phyloP scores from a whole-genome alignment of 1,140 invertebrate genomes.

The Onthophagus taurus region DNA sequence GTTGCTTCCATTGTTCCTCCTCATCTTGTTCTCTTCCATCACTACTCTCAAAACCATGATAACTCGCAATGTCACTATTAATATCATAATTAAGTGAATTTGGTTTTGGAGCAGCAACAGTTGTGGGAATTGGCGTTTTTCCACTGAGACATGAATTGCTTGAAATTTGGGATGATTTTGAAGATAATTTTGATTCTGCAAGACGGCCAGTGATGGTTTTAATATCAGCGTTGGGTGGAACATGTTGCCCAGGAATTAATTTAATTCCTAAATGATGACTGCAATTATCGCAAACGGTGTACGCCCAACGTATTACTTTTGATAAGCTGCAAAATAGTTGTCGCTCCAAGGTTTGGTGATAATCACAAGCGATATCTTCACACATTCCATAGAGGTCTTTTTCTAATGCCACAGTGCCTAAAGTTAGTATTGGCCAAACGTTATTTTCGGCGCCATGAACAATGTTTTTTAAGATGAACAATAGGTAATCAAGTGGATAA shows the following conservation, averaged over 20 bases:
- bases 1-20: too few relatives aligned
- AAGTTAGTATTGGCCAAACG: conserved; percentile 29
- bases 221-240: conserved; percentile 27
- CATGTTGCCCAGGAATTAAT: conserved; percentile 40
- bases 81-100: background rate
- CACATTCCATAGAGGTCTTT: conserved; percentile 43
- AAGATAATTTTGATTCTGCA: too few relatives aligned
- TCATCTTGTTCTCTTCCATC: too few relatives aligned
- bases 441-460: conserved; percentile 9
- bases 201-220: background rate
- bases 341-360: conserved; percentile 40
- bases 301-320: conserved; percentile 44
- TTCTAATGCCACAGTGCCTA: conserved; percentile 39
- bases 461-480: conserved; percentile 40
- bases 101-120: background rate
- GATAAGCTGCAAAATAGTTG: conserved; percentile 42
- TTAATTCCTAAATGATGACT: conserved; percentile 40
- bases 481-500: conserved; percentile 45
- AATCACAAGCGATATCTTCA: conserved; percentile 44
- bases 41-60: too few relatives aligned
- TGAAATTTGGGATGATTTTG: too few relatives aligned
- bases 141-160: too few relatives aligned
- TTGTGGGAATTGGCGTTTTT: background rate
- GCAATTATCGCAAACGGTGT: conserved; percentile 44
- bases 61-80: background rate